Evolutionary conservation across 2,888 invertebrate species (phyloP), one percentile per base, ranked within the genome.

Genomic region (Drosophila mimetica): DNA sequence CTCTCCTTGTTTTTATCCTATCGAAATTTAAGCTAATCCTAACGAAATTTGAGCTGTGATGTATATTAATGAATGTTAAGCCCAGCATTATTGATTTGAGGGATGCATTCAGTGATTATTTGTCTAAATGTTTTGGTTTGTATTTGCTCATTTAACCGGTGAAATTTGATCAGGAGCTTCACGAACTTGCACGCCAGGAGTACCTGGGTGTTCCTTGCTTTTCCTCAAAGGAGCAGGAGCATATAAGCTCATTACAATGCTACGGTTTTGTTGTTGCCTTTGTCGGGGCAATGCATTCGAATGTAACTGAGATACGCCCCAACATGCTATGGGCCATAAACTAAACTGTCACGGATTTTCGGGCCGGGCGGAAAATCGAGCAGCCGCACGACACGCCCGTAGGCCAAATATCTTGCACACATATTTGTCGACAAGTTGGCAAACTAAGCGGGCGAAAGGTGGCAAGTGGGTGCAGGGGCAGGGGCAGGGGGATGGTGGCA

Each of bases 271-370:
- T 37, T 42, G 25, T 37, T 46, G 55, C 25, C 47, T 34, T 44
- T 50, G 47, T 51, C 41, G 46, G 37, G 44, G 54, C 39, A 50
- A 67, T 57, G 67, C 65, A 71, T 65, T 76, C 55, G 52, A 71
- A 71, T 81, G 71, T 69, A 78, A 57, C 44, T 42, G 63, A 63
- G 79, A 67, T 73, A 66, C 57, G 77, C 66, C 70, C 72, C 51
- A 53, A 53, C 65, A 65, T 75, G 84, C 65, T 53, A 32, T 41
- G 54, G 73, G 42, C 78, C 54, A 86, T 77, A 83, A 86, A 81
- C 81, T 69, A 84, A 80, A 75, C 81, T 86, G 78, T 71, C 81
- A 75, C 75, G 66, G 53, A 75, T 72, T 70, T 54, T 55, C 18
- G 39, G 54, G 50, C 11, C 11, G 47, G 14, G 36, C 1, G 34